These are phyloP conservation scores for Strigops habroptila DNA, from an alignment of 2,113 vertebrate genomes.

Conservation along the genomic window DNA sequence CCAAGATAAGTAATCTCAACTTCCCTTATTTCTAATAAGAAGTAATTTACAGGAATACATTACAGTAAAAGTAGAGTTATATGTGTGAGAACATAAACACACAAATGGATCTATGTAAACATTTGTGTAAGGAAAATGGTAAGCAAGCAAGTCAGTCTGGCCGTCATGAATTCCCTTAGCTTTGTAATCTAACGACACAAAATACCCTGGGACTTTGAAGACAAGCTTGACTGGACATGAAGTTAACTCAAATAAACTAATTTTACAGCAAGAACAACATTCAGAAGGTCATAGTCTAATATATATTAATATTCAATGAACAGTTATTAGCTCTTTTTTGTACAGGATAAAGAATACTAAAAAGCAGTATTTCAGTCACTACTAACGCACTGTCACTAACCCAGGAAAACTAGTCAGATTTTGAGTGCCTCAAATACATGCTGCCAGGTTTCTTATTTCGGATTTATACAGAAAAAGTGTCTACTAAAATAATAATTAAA, in stretches of 20 bases:
- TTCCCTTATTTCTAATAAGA: neutral
- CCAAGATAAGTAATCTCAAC: neutral
- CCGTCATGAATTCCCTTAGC: neutral
- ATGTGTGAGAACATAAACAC: fast-evolving
- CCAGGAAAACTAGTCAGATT: neutral
- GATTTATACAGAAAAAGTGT: neutral
- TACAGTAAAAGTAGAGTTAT: neutral
- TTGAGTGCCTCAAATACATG: neutral
- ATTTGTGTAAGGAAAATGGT: neutral
- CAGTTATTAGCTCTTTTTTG: neutral
- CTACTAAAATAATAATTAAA: neutral
- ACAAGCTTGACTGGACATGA: neutral
- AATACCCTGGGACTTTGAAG: neutral
- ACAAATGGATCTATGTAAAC: neutral
- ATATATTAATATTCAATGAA: neutral
- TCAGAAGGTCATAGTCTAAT: neutral
- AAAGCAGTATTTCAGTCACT: neutral
- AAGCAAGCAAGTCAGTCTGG: neutral
- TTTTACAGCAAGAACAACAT: neutral
- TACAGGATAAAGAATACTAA: neutral
- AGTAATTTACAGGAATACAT: neutral
- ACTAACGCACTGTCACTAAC: neutral
- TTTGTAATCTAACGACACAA: neutral
- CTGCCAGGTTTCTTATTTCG: neutral
- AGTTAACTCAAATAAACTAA: neutral